Evolutionary conservation across 2,113 vertebrate species (phyloP), one percentile per base, ranked within the genome.

Genomic region (Hippolais icterina): DNA sequence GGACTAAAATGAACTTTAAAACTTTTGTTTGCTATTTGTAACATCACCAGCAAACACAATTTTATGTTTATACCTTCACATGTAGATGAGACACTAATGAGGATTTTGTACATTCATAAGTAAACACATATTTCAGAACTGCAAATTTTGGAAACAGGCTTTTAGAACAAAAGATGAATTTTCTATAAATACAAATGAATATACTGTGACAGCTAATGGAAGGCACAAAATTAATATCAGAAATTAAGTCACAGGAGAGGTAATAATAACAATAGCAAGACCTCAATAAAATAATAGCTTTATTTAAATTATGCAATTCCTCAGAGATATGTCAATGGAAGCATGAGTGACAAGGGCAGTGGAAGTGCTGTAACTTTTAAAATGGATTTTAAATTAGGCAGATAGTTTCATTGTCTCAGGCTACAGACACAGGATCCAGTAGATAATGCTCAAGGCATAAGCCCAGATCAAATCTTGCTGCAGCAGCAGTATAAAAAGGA

Each of bases 401-500:
- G 77, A 69, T 53, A 71, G 59, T 31, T 89, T 89, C 54, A 84
- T 86, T 92, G 56, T 92, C 80, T 92, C 60, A 41, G 83, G 47
- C 90, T 96, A 20, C 71, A 83, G 79, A 83, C 68, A 93, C 37
- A 93, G 83, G 46, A 94, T 93, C 79, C 66, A 83, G 63, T 39
- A 94, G 66, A 77, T 83, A 88, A 83, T 12, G 54, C 75, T 94
- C 27, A 33, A 86, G 47, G 50, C 49, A n/a, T 46, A 90, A 93
- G 16, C 50, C 76, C 75, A 77, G 95, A 90, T 96, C 90, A 96
- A 94, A 95, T 95, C 92, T 95, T 95, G 76, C 85, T 83, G 79
- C 66, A 70, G 50, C 76, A 94, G 90, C 92, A 92, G 54, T 69
- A 59, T 25, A 54, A 39, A 79, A 86, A 93, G 59, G 14, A 90